These are phyloP conservation scores for Anhinga rufa DNA, from an alignment of 2,113 vertebrate species.

Conservation along the genomic window DNA sequence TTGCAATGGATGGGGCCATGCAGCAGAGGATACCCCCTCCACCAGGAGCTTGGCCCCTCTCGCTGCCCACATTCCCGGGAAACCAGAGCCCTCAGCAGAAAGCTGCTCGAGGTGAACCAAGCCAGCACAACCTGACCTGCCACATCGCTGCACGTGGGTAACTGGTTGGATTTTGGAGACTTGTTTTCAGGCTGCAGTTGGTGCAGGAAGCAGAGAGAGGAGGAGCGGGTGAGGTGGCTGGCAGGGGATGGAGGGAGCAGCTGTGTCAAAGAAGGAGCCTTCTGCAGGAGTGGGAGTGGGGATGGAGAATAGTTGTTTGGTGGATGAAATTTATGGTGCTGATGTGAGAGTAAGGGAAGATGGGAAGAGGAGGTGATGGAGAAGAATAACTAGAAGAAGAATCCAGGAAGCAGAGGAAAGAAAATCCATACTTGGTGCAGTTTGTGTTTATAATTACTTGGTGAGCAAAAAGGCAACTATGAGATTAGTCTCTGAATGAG, in stretches of 20 bases:
- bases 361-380: not conserved
- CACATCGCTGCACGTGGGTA: fast-evolving
- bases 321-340: not conserved
- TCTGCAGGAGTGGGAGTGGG: not conserved
- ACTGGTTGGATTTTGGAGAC: not conserved
- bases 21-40: not conserved
- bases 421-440: not conserved
- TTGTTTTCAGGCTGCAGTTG: not conserved
- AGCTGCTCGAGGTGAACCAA: not conserved
- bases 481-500: not conserved
- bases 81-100: not conserved
- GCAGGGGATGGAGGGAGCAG: not conserved
- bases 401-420: not conserved
- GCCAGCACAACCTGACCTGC: not conserved
- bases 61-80: not conserved
- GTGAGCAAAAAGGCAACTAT: not conserved
- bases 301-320: not conserved
- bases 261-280: not conserved
- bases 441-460: not conserved
- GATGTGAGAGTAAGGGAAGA: not conserved
- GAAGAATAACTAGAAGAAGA: not conserved
- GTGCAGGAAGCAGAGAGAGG: not conserved
- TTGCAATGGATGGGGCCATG: not conserved
- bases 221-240: not conserved
- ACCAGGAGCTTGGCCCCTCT: not conserved